phyloP scores from a whole-genome alignment of 2,888 invertebrate genomes.

The Acanthosoma haemorrhoidale region DNA sequence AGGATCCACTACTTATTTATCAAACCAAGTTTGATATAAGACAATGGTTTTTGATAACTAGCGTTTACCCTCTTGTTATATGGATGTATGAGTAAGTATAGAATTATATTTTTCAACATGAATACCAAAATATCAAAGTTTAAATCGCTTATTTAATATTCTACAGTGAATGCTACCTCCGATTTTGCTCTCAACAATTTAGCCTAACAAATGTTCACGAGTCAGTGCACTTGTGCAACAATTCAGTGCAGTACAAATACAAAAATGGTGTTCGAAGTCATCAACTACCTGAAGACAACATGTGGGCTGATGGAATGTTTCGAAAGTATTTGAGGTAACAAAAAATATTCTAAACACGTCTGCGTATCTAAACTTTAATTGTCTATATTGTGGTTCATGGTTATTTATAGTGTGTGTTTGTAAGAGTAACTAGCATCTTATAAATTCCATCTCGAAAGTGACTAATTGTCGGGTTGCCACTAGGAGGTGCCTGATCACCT shows the following conservation, averaged over 20 bases:
- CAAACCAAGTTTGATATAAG: conserved; percentile 91
- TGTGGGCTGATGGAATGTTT: conserved; percentile 89
- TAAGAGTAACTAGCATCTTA: too few species aligned
- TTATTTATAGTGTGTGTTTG: too few species aligned
- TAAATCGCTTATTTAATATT: neutral
- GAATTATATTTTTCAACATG: neutral
- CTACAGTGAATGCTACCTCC: conserved; percentile 75
- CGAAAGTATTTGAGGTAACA: conserved; percentile 62
- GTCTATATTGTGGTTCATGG: too few species aligned
- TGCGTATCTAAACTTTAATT: neutral
- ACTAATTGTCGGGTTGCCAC: too few species aligned
- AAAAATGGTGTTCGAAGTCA: conserved; percentile 52
- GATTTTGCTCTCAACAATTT: conserved; percentile 88
- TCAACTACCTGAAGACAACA: conserved; percentile 80
- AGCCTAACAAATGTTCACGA: conserved; percentile 83
- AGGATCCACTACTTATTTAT: conserved; percentile 80
- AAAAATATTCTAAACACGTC: neutral
- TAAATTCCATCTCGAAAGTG: too few species aligned
- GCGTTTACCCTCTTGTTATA: conserved; percentile 80
- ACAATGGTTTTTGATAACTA: conserved; percentile 91
- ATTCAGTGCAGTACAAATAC: conserved; percentile 87
- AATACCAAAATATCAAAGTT: neutral
- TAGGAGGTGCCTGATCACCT: too few species aligned
- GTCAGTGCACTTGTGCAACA: conserved; percentile 87
- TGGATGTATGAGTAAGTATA: conserved; percentile 79